A percentile compares a stretch with the other conserved stretches of the same genome.
These are phyloP conservation scores for Sinhomidia bicolor DNA, from an alignment of 2,888 invertebrate species.

Conservation along the genomic window DNA sequence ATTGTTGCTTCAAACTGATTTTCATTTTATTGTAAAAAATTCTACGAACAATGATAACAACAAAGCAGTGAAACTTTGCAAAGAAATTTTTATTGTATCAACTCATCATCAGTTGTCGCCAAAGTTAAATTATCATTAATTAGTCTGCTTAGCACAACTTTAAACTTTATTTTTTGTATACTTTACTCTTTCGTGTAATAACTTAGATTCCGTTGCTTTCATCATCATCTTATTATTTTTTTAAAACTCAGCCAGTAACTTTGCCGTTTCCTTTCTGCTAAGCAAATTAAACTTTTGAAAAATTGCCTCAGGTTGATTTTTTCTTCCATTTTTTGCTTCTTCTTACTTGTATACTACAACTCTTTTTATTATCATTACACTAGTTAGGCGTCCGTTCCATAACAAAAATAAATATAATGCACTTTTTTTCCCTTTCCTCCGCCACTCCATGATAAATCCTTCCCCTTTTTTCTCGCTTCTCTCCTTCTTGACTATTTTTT, in stretches of 20 bases:
- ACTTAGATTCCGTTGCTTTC: background rate
- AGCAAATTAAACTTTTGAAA: conserved; percentile 4
- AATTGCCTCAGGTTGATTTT: conserved; percentile 43
- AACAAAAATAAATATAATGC: conserved; percentile 19
- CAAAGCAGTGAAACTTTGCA: too few species aligned
- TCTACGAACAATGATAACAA: background rate
- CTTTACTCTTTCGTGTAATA: too few species aligned
- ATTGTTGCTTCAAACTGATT: background rate
- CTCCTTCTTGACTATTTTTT: too few species aligned
- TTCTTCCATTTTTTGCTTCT: background rate
- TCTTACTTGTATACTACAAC: background rate
- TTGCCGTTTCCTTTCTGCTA: background rate
- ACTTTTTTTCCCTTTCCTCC: conserved; percentile 8
- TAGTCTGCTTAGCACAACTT: background rate
- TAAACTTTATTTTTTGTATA: background rate
- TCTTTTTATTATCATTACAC: conserved; percentile 1
- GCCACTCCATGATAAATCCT: background rate
- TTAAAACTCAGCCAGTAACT: too few species aligned
- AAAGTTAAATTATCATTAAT: background rate
- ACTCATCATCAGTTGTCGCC: too few species aligned
- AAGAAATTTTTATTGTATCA: too few species aligned
- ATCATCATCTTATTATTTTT: background rate
- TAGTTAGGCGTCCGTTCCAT: conserved; percentile 15
- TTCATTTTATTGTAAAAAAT: background rate
- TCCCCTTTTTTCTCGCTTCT: background rate